Evolutionary conservation across 2,797 vertebrate genomes (phyloP).

Genomic region (Cichlasoma orientale): DNA sequence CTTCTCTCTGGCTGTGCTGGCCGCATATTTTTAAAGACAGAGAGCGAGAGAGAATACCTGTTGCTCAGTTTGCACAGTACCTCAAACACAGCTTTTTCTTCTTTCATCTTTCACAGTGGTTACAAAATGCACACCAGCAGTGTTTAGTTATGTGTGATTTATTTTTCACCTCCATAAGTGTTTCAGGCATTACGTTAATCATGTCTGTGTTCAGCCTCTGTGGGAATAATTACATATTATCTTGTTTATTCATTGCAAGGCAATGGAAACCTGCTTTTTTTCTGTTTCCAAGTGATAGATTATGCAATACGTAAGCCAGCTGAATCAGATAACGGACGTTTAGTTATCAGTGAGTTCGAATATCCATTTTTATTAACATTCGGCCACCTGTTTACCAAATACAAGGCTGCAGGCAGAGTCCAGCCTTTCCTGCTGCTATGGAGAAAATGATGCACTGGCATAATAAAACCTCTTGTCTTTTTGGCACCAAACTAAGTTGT

Average conservation of each 20-base stretch:
- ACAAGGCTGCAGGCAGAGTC: neutral
- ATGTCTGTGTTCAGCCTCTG: neutral
- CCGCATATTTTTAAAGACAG: neutral
- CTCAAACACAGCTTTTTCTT: neutral
- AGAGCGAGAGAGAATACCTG: conserved; percentile 7
- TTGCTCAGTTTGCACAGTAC: neutral
- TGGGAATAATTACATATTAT: neutral
- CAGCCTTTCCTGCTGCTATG: conserved; percentile 20
- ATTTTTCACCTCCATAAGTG: neutral
- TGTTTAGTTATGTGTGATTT: neutral
- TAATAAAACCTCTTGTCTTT: conserved; percentile 53
- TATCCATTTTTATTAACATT: conserved; percentile 16
- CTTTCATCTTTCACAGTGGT: neutral
- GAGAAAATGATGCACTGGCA: conserved; percentile 39
- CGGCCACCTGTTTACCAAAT: conserved; percentile 5
- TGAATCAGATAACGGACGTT: conserved; percentile 5
- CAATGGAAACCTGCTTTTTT: neutral
- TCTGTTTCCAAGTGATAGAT: conserved; percentile 13
- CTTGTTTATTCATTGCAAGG: conserved; percentile 1
- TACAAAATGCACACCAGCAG: neutral
- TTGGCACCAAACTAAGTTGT: conserved; percentile 55
- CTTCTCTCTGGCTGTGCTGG: neutral
- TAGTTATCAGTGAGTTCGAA: conserved; percentile 6
- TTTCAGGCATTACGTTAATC: neutral
- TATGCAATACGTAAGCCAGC: conserved; percentile 13